These are phyloP conservation scores for Teleopsis dalmanni DNA, from an alignment of 1,140 invertebrate species.

Conservation along the genomic window DNA sequence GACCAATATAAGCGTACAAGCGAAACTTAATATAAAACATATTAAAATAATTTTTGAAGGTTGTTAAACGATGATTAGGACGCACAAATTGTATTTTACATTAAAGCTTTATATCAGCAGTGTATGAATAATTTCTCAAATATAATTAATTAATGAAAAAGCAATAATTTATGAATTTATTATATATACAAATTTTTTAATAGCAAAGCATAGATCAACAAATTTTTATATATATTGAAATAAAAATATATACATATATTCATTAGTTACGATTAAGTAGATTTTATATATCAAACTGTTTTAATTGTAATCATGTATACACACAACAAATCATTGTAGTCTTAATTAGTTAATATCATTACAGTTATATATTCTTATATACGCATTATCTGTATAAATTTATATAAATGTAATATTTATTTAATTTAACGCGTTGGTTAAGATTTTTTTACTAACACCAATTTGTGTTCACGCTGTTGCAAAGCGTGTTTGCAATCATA, in stretches of 20 bases:
- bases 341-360: no score
- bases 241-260: neutral
- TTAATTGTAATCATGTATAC: no score
- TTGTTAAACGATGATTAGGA: neutral
- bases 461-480: no score
- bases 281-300: neutral
- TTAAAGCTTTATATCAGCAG: neutral
- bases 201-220: neutral
- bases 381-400: no score
- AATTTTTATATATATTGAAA: neutral
- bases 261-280: neutral
- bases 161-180: slow-evolving; percentile 5
- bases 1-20: no score
- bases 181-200: neutral
- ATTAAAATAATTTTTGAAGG: neutral
- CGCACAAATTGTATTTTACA: neutral
- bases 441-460: no score
- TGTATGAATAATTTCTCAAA: neutral
- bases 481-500: no score
- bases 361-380: no score
- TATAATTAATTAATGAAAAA: neutral
- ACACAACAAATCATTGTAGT: no score
- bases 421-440: no score
- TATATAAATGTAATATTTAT: no score
- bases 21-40: neutral